phyloP scores from a whole-genome alignment of 1,140 invertebrate genomes.

The Phocides pigmalion region DNA sequence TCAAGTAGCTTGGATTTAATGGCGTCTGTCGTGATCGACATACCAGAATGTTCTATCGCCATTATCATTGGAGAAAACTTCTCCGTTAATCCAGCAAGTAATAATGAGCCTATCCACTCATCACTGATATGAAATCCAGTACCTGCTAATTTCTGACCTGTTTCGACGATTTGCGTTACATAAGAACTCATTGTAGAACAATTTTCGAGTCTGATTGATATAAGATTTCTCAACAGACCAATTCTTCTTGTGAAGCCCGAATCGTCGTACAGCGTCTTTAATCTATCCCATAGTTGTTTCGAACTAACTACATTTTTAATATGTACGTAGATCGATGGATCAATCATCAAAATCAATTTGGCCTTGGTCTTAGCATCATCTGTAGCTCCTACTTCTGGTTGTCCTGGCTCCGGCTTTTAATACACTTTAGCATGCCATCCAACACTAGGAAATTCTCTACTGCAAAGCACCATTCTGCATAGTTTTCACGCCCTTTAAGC shows the following conservation, averaged over 20 bases:
- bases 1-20: constrained; percentile 13
- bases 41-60: constrained; percentile 40
- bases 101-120: constrained; percentile 35
- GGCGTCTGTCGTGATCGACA: constrained; percentile 10
- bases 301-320: constrained; percentile 16
- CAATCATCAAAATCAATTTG: constrained; percentile 52
- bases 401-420: constrained; percentile 15
- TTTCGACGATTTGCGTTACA: constrained; percentile 35
- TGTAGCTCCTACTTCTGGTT: not conserved
- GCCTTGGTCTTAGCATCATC: constrained; percentile 44
- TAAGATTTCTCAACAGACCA: constrained; percentile 31
- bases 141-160: constrained; percentile 34
- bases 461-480: constrained; percentile 31
- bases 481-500: constrained; percentile 9
- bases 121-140: constrained; percentile 37
- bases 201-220: constrained; percentile 34
- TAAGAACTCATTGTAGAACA: constrained; percentile 30
- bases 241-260: constrained; percentile 31
- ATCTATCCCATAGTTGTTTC: not conserved
- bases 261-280: constrained; percentile 9
- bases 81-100: constrained; percentile 11
- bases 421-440: constrained; percentile 37
- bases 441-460: constrained; percentile 36
- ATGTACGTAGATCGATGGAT: constrained; percentile 45
- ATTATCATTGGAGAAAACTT: constrained; percentile 27